Conservation (phyloP, 2,113 vertebrate genomes). For the Sceloporus undulatus region DNA sequence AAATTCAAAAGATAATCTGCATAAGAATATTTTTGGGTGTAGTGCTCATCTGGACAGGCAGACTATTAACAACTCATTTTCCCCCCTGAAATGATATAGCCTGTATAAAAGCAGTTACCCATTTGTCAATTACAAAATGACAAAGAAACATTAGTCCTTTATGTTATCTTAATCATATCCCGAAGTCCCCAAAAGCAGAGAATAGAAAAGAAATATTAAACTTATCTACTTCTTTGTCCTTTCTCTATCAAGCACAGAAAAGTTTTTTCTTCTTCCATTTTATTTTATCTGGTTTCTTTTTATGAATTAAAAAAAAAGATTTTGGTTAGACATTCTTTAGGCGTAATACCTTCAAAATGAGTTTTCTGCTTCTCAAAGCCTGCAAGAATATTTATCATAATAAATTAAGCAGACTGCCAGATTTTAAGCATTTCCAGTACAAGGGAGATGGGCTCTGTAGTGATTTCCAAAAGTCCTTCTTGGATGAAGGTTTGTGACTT, state of each 20-base stretch:
- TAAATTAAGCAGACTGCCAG: neutral
- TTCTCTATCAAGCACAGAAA: neutral
- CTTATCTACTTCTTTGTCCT: neutral
- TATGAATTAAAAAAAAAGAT: too few relatives aligned
- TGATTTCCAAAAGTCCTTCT: neutral
- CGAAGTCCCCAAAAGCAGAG: neutral
- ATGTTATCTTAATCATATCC: neutral
- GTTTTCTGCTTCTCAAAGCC: neutral
- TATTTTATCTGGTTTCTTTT: neutral
- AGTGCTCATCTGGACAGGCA: too few relatives aligned
- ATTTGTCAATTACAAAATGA: neutral
- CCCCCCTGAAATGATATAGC: too few relatives aligned
- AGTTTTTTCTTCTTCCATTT: neutral
- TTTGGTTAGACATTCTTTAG: neutral
- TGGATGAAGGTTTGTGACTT: neutral
- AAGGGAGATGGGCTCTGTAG: neutral
- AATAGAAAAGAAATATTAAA: neutral
- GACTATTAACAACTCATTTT: too few relatives aligned
- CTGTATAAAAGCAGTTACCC: neutral
- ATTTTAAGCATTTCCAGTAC: neutral
- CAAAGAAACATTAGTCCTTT: neutral
- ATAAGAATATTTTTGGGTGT: too few relatives aligned
- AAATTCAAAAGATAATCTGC: too few relatives aligned
- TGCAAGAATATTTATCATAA: neutral
- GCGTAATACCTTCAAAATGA: neutral